phyloP scores from a whole-genome alignment of 2,797 vertebrate genomes.

The Gymnoscopelus braueri region DNA sequence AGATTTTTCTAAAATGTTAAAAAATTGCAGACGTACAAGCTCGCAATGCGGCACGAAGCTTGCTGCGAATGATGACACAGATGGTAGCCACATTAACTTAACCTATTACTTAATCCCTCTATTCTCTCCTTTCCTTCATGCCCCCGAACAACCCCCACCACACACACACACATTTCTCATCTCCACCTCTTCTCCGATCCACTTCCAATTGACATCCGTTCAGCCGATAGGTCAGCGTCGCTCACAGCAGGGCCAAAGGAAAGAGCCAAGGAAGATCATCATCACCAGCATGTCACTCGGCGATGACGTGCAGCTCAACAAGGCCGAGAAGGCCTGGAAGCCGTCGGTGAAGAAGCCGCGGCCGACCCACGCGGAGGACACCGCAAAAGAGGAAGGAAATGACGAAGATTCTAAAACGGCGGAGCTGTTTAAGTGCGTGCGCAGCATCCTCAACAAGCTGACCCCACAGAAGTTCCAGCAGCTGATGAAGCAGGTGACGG shows the following conservation, averaged over 20 bases:
- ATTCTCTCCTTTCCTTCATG: too few species aligned
- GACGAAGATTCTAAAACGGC: slow-evolving; percentile 86
- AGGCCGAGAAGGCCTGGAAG: slow-evolving; percentile 97
- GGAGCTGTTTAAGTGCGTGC: slow-evolving; percentile 92
- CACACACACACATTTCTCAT: not conserved
- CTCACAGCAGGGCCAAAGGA: slow-evolving; percentile 91
- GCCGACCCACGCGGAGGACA: slow-evolving; percentile 14
- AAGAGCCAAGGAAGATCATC: slow-evolving; percentile 95
- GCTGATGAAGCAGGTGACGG: slow-evolving; percentile 95
- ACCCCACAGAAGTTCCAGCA: slow-evolving; percentile 98
- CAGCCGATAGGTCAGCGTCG: slow-evolving; percentile 92
- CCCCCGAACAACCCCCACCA: too few species aligned
- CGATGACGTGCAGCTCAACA: slow-evolving; percentile 95
- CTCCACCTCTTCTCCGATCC: not conserved
- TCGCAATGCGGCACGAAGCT: too few species aligned
- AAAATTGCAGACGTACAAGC: too few species aligned
- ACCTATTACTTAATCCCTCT: too few species aligned
- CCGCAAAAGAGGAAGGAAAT: slow-evolving; percentile 75
- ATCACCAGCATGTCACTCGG: slow-evolving; percentile 89
- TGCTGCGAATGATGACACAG: too few species aligned
- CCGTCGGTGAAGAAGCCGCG: slow-evolving; percentile 84
- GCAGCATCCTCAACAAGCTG: slow-evolving; percentile 95
- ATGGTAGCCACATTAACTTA: too few species aligned
- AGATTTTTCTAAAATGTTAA: too few species aligned
- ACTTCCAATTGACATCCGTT: not conserved